Evolutionary conservation across 1,140 invertebrate genomes (phyloP).

Genomic region (Drosophila parvula): DNA sequence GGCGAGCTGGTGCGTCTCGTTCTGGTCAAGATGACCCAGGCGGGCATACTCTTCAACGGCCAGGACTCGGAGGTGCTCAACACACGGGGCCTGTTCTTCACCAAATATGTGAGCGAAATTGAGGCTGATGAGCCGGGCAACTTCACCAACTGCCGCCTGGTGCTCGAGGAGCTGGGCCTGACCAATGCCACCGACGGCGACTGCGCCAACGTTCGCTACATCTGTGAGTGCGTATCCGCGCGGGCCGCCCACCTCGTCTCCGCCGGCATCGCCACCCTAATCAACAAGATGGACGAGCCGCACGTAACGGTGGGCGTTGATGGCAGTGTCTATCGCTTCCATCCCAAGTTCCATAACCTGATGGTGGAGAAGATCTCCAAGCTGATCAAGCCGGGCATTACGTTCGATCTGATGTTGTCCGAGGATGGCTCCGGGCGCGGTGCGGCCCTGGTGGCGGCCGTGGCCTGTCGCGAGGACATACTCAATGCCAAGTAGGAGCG

Average conservation of each 20-base stretch:
- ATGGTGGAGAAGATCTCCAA: slow-evolving; percentile 97
- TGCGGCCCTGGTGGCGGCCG: slow-evolving; percentile 98
- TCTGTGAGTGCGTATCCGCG: slow-evolving; percentile 96
- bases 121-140: slow-evolving; percentile 94
- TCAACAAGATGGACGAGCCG: slow-evolving; percentile 95
- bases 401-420: slow-evolving; percentile 98
- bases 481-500: slow-evolving; percentile 60
- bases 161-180: slow-evolving; percentile 93
- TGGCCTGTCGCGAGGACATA: slow-evolving; percentile 87
- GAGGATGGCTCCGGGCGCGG: slow-evolving; percentile 99
- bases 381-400: slow-evolving; percentile 88
- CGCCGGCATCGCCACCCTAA: slow-evolving; percentile 92
- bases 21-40: slow-evolving; percentile 91
- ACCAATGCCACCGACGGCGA: slow-evolving; percentile 92
- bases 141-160: slow-evolving; percentile 93
- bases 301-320: slow-evolving; percentile 98
- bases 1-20: slow-evolving; percentile 93
- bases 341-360: slow-evolving; percentile 98
- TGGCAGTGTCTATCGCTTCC: slow-evolving; percentile 99
- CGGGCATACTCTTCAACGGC: slow-evolving; percentile 92
- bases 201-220: slow-evolving; percentile 94
- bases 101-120: slow-evolving; percentile 99
- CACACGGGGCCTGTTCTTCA: slow-evolving; percentile 93
- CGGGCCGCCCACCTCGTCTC: slow-evolving; percentile 97
- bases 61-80: slow-evolving; percentile 90